Base-by-base conservation (phyloP, 92 coral and sea anemone species). In the Metridium senile region DNA sequence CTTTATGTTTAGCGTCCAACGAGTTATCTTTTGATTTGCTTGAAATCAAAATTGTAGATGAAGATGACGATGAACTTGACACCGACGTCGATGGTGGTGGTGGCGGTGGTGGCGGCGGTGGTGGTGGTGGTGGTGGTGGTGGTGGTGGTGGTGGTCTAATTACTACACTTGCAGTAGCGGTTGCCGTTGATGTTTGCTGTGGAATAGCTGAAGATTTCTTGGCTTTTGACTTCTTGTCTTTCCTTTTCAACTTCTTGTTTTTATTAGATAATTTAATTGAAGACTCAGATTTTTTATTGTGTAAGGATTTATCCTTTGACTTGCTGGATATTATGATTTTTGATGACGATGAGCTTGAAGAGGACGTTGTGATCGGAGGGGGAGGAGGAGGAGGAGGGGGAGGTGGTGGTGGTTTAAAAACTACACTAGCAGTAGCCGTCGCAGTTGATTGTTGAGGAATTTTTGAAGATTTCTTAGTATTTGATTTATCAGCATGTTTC, bases 41-140 rank as follows among this genome's bases (percentile, higher is more conserved):
- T 4, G 49, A 6, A 39, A 39, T 10, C 9, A 20, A 19, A 0
- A 62, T 51, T 1, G 33, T 33, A 61, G 78, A 17, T 26, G 67
- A 23, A 2, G 78, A 74, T 32, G 78, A 23, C 19, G 78, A 56
- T 35, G 78, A 33, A 6, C 30, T 30, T 11, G 78, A 33, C 2
- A n/a, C 19, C 7, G 77, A 72, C 22, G 77, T 22, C 61, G 13
- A 22, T 9, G 61, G 61, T 54, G 61, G 61, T 54, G 61, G 61
- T 10, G 61, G 61, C 23, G 61, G 23, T n/a, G 61, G 61, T 3
- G 61, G 61, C 9, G 61, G 61, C 20, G 61, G 61, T 45, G 65
- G 31, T 23, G 69, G 69, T 30, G 69, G 69, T 1, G 69, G 61
- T 13, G 77, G 61, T 16, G 77, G 64, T 54, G 62, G 47, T 28